Base-by-base conservation (phyloP, 2,113 vertebrate species). In the Tragelaphus strepsiceros region DNA sequence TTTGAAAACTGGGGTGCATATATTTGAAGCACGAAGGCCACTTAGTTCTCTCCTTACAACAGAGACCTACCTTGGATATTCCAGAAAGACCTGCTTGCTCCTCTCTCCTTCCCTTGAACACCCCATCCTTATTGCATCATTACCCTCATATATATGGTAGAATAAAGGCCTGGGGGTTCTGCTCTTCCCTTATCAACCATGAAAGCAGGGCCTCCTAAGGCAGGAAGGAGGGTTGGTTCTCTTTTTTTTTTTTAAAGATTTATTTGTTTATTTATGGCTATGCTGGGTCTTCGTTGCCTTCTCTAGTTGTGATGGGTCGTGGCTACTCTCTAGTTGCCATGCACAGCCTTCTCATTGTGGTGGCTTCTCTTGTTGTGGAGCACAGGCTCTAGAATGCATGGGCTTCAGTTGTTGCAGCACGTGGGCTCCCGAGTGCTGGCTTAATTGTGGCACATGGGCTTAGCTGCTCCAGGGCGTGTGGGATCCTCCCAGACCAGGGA, bases 11-110 rank as follows among this genome's bases (percentile, higher is more conserved):
- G 94, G 91, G 81, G 97, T 97, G 91, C 93, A 97, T 97, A 93
- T 98, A 62, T 98, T 98, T 98, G 98, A 98, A 98, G 95, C 95
- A 98, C 97, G 98, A 98, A 53, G 92, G 96, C 81, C 96, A 98
- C 92, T 98, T 90, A 95, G 91, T 98, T 94, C 96, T 98, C 96
- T 94, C 95, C 93, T 94, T 85, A 94, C 92, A 61, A 98, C 96
- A 98, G 94, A 98, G 89, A 97, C 96, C 90, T 91, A 71, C 94
- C 61, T 53, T 54, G 88, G 97, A 98, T 92, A 96, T 67, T 96
- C 54, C 96, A 93, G 88, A 35, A 97, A 95, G 91, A 92, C 88
- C 95, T 96, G 97, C 98, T 92, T 91, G 59, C 93, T 95, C 97
- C 89, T 90, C 96, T 96, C 97, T 97, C 93, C 97, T 96, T 87